These are phyloP conservation scores for Sycophila texana DNA, from an alignment of 2,888 invertebrate genomes.

Conservation along the genomic window DNA sequence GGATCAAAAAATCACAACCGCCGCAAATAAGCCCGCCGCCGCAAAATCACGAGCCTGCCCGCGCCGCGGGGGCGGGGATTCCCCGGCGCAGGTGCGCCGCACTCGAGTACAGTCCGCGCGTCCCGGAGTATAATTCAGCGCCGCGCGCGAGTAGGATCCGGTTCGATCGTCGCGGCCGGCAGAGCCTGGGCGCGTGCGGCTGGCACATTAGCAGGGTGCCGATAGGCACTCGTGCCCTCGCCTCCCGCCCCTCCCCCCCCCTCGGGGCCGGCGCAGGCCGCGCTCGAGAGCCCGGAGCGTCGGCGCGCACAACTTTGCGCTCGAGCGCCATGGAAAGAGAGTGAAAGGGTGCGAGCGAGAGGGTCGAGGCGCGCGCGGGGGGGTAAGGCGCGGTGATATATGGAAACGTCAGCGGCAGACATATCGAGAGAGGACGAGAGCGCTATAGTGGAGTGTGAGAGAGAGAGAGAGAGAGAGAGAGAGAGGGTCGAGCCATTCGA, in stretches of 20 bases:
- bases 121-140: no score
- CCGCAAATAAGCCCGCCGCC: no score
- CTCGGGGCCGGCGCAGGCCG: no score
- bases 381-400: slow-evolving; percentile 61
- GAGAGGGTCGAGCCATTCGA: slow-evolving; percentile 52
- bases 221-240: slow-evolving; percentile 66
- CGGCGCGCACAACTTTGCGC: no score
- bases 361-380: slow-evolving; percentile 20
- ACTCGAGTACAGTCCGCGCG: background rate
- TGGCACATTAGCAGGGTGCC: slow-evolving; percentile 67
- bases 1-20: no score
- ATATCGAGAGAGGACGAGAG: slow-evolving; percentile 70
- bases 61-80: no score
- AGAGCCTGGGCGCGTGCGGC: slow-evolving; percentile 47
- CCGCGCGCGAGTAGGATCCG: background rate
- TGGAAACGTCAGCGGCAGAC: slow-evolving; percentile 74
- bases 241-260: no score
- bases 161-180: slow-evolving; percentile 47
- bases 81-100: background rate
- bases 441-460: slow-evolving; percentile 35
- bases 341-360: slow-evolving; percentile 41
- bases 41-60: no score
- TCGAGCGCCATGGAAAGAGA: slow-evolving; percentile 3
- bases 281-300: background rate
- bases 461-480: slow-evolving; percentile 57